Evolutionary conservation across 2,888 invertebrate genomes (phyloP).

Genomic region (Xanthia icteritia): DNA sequence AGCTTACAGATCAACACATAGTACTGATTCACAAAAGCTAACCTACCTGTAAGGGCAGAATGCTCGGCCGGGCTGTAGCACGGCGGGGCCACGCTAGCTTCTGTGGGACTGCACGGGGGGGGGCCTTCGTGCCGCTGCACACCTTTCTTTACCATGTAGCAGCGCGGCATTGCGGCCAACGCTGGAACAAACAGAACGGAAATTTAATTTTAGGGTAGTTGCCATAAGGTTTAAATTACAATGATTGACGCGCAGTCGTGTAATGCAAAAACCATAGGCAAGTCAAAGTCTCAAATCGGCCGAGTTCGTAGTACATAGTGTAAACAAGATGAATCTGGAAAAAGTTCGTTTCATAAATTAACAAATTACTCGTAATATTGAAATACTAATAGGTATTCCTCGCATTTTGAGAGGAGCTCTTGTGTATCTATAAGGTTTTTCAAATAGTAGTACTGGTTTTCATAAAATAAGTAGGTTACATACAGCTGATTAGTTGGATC

Average conservation of each 20-base stretch:
- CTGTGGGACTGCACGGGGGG: slow-evolving; percentile 89
- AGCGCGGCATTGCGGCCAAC: slow-evolving; percentile 92
- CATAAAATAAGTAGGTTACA: neutral
- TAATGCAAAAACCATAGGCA: neutral
- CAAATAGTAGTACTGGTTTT: neutral
- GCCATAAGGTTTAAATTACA: slow-evolving; percentile 1
- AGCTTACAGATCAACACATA: slow-evolving; percentile 9
- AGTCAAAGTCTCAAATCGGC: neutral
- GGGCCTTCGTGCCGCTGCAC: slow-evolving; percentile 88
- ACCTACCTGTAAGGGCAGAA: slow-evolving; percentile 76
- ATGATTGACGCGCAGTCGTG: too few species aligned
- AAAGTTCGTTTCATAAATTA: neutral
- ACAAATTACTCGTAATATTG: neutral
- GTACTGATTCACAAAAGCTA: neutral
- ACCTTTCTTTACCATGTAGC: slow-evolving; percentile 94
- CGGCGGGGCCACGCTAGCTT: slow-evolving; percentile 91
- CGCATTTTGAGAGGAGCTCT: neutral
- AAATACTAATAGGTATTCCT: neutral
- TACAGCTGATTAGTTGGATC: neutral
- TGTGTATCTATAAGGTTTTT: neutral
- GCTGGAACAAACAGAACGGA: slow-evolving; percentile 67
- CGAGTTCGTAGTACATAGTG: neutral
- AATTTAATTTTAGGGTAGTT: neutral
- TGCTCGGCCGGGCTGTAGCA: slow-evolving; percentile 89
- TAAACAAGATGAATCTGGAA: neutral